These are phyloP conservation scores for Desmodus rotundus DNA, from an alignment of 2,113 vertebrate species.

Conservation along the genomic window DNA sequence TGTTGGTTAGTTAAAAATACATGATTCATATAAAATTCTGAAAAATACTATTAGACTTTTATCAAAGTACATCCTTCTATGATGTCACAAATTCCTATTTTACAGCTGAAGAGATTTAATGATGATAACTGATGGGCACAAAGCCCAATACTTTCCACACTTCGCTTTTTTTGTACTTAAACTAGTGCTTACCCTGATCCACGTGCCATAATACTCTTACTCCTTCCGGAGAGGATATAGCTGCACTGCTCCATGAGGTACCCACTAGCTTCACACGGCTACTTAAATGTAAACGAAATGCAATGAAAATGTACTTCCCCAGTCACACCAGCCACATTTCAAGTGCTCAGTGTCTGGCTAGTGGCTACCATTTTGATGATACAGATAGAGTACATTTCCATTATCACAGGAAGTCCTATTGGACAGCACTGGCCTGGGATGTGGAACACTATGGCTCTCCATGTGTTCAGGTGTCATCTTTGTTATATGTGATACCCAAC, in stretches of 20 bases:
- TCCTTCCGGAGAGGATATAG: background rate
- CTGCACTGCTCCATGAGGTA: background rate
- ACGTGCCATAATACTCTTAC: background rate
- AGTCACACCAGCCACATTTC: background rate
- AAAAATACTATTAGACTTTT: constrained; percentile 19
- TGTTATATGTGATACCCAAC: background rate
- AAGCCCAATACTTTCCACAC: background rate
- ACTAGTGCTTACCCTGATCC: background rate
- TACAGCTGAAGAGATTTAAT: background rate
- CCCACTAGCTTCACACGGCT: background rate
- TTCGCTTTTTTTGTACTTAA: background rate
- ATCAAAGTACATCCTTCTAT: background rate
- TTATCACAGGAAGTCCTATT: background rate
- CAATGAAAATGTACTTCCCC: background rate
- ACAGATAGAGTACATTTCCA: background rate
- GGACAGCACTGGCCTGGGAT: background rate
- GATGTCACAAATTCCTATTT: background rate
- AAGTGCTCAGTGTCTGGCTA: background rate
- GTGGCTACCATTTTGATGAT: background rate
- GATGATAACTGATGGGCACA: background rate
- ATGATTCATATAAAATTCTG: background rate
- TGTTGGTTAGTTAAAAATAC: background rate
- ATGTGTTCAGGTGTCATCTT: background rate
- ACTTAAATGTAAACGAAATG: background rate
- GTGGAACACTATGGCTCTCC: background rate